A percentile compares a stretch with the other conserved stretches of the same genome.
phyloP scores from a whole-genome alignment of 2,888 invertebrate genomes.

The Latheticus oryzae region DNA sequence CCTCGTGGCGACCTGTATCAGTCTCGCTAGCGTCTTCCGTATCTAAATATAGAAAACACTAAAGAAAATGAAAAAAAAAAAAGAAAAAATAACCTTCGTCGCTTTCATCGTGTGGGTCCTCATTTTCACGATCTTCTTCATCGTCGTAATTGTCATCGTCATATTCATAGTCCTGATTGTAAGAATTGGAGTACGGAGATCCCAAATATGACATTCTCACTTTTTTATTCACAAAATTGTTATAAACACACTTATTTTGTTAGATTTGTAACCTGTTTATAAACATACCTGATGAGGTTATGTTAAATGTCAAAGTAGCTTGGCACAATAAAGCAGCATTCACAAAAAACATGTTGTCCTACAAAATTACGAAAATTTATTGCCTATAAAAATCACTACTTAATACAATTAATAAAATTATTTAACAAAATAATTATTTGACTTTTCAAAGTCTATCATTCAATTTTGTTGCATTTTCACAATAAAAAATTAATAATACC shows the following conservation, averaged over 20 bases:
- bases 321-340: no score
- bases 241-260: not conserved
- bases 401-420: no score
- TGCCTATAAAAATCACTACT: no score
- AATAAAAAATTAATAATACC: no score
- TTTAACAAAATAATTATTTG: no score
- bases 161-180: slow-evolving; percentile 76
- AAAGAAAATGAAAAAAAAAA: slow-evolving; percentile 2
- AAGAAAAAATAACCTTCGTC: slow-evolving; percentile 68
- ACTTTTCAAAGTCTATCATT: not conserved
- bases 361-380: no score
- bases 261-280: not conserved
- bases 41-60: slow-evolving; percentile 69
- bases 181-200: slow-evolving; percentile 74
- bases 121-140: slow-evolving; percentile 76
- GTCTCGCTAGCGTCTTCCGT: slow-evolving; percentile 98
- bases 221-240: not conserved
- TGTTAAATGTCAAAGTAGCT: slow-evolving; percentile 15
- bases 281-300: slow-evolving; percentile 8
- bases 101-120: slow-evolving; percentile 70
- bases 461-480: no score
- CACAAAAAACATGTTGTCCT: no score
- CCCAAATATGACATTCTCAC: slow-evolving; percentile 76
- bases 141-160: slow-evolving; percentile 80
- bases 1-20: slow-evolving; percentile 86